Base-by-base conservation (phyloP, 1,140 invertebrate species). In the Carcinoscorpius rotundicauda region DNA sequence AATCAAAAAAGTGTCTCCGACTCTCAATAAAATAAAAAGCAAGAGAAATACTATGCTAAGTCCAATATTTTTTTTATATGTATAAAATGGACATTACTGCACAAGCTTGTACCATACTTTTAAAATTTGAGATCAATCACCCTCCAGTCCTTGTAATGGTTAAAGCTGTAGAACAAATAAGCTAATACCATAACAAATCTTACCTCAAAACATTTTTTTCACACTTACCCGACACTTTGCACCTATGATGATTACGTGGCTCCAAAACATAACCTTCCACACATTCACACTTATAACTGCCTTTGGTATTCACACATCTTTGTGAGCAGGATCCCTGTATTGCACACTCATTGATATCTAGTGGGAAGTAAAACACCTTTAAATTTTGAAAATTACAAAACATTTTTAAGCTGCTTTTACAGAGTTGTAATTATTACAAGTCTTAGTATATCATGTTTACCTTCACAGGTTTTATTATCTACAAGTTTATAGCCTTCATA, bases 231-330 rank as follows among this genome's bases (percentile, higher is more conserved):
- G 71, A 65, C 48, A 90, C 90, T 79, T 93, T 92, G 76, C 92
- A 97, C 53, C 68, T 70, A 50, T 84, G 81, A 3, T 85, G 81
- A 73, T 93, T 87, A 52, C 85, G 81, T 0, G 89, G 89, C 75
- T 94, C 91, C 6, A 97, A 76, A 3, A 78, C 75, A 76, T 98
- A 99, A 5, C 93, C 93, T 0, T 82, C 72, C 51, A 86, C 80
- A 75, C 96, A 99, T 72, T 88, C 86, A 76, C 96, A 99, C 76
- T 97, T 95, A 79, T 88, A 97, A 4, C 84, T 83, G 1, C 93
- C 95, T 67, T 91, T 88, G 70, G 88, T 87, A 77, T 98, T 98
- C 60, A 85, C 81, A 76, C 95, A 98, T 59, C 84, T 82, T 75
- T 98, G 94, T 0, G 95, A 97, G 75, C 96, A 99, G 1, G 84